Evolutionary conservation across 2,113 vertebrate genomes (phyloP).

Genomic region (Dendrocopos noguchii): DNA sequence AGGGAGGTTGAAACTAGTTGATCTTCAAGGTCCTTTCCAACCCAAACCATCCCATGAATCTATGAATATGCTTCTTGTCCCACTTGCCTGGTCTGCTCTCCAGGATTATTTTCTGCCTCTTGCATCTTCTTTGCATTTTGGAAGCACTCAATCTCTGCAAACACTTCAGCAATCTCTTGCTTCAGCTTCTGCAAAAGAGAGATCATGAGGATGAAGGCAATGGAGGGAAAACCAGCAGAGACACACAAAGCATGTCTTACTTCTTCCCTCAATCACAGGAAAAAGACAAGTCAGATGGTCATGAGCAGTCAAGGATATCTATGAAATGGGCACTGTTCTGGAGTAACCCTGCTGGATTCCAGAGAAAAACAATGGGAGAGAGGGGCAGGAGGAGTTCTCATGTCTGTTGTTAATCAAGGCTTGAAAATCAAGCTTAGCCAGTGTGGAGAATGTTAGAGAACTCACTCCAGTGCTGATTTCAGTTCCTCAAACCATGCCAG

Average conservation of each 20-base stretch:
- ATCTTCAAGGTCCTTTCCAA: too few species aligned
- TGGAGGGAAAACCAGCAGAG: background rate
- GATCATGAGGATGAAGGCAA: background rate
- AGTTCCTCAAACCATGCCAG: conserved; percentile 21
- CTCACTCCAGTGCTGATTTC: background rate
- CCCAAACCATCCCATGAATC: too few species aligned
- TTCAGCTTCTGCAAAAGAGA: conserved; percentile 84
- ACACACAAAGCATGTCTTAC: background rate
- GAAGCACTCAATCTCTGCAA: conserved; percentile 88
- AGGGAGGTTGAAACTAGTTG: too few species aligned
- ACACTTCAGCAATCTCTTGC: conserved; percentile 86
- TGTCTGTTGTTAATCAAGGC: background rate
- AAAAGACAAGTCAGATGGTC: background rate
- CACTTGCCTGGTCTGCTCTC: background rate
- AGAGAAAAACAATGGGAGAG: background rate
- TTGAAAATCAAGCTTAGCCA: background rate
- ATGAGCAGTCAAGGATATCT: background rate
- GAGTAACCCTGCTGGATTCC: background rate
- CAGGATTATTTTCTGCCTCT: conserved; percentile 26
- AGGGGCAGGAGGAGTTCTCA: background rate
- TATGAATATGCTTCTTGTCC: background rate
- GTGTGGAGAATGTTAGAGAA: background rate
- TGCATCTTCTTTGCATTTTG: conserved; percentile 84
- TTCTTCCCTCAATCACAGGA: background rate
- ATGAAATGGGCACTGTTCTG: background rate